phyloP scores from a whole-genome alignment of 2,888 invertebrate species.

The Embidobia sp. region DNA sequence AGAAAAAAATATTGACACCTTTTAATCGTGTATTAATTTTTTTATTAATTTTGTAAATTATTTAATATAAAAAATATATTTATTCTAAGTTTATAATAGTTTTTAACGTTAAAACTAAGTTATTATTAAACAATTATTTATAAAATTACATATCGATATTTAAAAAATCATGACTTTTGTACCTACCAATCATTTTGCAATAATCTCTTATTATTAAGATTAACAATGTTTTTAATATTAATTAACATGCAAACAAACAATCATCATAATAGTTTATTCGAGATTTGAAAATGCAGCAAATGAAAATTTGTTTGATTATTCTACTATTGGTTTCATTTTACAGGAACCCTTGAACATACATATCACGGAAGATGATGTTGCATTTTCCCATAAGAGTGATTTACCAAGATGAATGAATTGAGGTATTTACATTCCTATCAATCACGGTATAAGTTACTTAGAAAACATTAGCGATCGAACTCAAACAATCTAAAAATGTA shows the following conservation, averaged over 20 bases:
- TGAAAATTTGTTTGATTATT: conserved; percentile 5
- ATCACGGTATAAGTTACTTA: conserved; percentile 47
- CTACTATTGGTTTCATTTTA: conserved; percentile 14
- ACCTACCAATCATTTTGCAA: too few relatives aligned
- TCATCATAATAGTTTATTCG: too few relatives aligned
- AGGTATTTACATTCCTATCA: conserved; percentile 49
- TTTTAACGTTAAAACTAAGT: too few relatives aligned
- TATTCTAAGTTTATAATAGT: too few relatives aligned
- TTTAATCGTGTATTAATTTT: too few relatives aligned
- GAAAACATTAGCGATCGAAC: conserved; percentile 35
- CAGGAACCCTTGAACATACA: conserved; percentile 11
- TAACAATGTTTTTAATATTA: neutral
- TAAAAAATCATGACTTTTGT: too few relatives aligned
- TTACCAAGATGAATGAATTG: conserved; percentile 45
- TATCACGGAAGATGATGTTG: conserved; percentile 46
- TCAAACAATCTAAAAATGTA: conserved; percentile 28
- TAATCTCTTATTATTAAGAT: too few relatives aligned
- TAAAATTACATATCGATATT: too few relatives aligned
- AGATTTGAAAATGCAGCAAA: neutral
- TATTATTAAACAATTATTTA: too few relatives aligned
- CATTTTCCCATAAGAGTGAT: conserved; percentile 45
- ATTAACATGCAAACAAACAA: too few relatives aligned
- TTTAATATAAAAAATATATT: neutral
- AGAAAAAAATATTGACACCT: neutral
- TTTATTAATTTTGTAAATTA: neutral